Evolutionary conservation across 2,113 vertebrate genomes (phyloP), one percentile per base, ranked within the genome.

Genomic region (Gnathonemus echidnorhynchus): DNA sequence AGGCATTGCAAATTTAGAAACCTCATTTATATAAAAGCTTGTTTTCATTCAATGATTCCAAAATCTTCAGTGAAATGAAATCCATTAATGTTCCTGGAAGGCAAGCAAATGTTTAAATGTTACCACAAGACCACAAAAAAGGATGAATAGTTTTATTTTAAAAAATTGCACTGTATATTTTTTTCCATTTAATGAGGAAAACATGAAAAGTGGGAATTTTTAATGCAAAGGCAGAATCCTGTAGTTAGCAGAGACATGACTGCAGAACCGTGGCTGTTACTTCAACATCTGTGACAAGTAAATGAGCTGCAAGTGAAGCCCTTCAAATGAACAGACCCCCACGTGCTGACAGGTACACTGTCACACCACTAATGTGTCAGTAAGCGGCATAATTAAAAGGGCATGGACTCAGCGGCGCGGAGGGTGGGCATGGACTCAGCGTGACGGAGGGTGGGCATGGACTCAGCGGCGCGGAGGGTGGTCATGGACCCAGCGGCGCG

Each of bases 1-100:
- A 96, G 97, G 96, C 88, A 95, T 95, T 96, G 97, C 94, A 95
- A 95, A 96, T 96, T 96, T 97, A 96, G 95, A 96, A 97, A 97
- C 96, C 96, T 97, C 95, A 95, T 96, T 95, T 94, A 95, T 93
- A 95, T 96, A 88, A 96, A 93, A 95, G 95, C 94, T 95, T 94
- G 95, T 91, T 92, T 95, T 70, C 39, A 94, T 85, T 90, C 93
- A 94, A 95, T 93, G 94, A 96, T 97, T 96, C 94, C 86, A 86
- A 95, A 95, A 92, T 96, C 92, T 94, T 94, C 93, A 93, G 92
- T 91, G 92, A 92, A 93, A 91, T 93, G 91, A 91, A 87, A 66
- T 91, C 88, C 88, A 42, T 96, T 98, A 99, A 96, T 98, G 98
- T 94, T 99, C 98, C 98, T 99, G 91, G 35, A 80, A 80, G 74